Conservation (phyloP, 2,113 vertebrate species). For the Callithrix jacchus region DNA sequence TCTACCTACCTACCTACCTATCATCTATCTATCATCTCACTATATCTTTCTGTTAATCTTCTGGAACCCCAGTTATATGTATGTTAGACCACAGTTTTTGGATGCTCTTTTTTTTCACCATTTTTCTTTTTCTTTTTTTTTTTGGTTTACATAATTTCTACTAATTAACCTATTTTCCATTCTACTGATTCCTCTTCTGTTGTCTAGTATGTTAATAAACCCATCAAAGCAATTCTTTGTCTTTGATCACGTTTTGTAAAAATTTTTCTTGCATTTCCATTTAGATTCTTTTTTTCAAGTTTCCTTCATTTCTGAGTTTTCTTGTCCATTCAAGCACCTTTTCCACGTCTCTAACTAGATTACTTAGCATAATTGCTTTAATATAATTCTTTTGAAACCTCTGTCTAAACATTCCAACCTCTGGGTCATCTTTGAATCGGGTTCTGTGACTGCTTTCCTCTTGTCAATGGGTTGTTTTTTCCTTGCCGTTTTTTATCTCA, state of each 20-base stretch:
- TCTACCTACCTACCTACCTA: too few species aligned
- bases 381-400: background rate
- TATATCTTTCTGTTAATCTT: background rate
- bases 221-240: background rate
- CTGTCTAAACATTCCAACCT: background rate
- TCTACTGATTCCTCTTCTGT: background rate
- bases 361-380: background rate
- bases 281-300: background rate
- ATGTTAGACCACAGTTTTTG: background rate
- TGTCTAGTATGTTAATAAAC: background rate
- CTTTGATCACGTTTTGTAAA: background rate
- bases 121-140: background rate
- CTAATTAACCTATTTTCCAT: background rate
- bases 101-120: background rate
- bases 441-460: background rate
- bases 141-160: background rate
- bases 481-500: background rate
- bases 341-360: background rate
- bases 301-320: background rate
- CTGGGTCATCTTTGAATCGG: background rate
- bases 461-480: background rate
- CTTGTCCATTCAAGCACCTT: background rate
- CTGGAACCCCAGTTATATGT: background rate
- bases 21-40: background rate
- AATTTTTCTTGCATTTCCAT: background rate